phyloP scores from a whole-genome alignment of 2,797 vertebrate species.

The Poeciliopsis presidionis region DNA sequence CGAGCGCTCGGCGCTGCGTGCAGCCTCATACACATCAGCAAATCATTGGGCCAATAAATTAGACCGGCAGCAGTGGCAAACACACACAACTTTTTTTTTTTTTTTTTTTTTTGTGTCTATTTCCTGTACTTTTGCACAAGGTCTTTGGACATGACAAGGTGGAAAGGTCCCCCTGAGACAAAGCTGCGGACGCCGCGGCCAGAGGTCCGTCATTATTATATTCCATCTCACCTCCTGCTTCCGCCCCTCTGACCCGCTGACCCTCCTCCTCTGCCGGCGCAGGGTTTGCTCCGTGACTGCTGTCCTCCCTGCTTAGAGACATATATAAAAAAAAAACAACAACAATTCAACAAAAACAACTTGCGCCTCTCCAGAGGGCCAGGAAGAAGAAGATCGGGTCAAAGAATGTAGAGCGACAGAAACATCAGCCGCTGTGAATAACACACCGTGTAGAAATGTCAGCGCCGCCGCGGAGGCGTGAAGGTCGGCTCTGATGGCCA shows the following conservation, averaged over 20 bases:
- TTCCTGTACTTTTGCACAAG: constrained; percentile 58
- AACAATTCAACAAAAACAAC: constrained; percentile 17
- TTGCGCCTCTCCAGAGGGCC: constrained; percentile 41
- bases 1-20: constrained; percentile 64
- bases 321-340: background rate
- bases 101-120: background rate
- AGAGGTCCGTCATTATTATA: constrained; percentile 70
- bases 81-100: constrained; percentile 19
- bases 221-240: constrained; percentile 58
- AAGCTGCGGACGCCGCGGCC: constrained; percentile 33
- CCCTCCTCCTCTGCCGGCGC: constrained; percentile 35
- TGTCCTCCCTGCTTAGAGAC: constrained; percentile 60
- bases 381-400: constrained; percentile 19
- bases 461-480: background rate
- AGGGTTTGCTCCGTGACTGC: constrained; percentile 34
- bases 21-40: constrained; percentile 66
- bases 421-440: constrained; percentile 25
- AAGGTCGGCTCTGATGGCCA: constrained; percentile 1
- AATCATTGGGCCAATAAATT: constrained; percentile 73
- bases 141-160: constrained; percentile 75
- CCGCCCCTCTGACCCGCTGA: constrained; percentile 53
- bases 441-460: background rate
- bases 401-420: constrained; percentile 14
- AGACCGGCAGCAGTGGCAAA: constrained; percentile 46
- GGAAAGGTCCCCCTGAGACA: constrained; percentile 70